Evolutionary conservation across 2,888 invertebrate species (phyloP), one percentile per base, ranked within the genome.

Genomic region (Rhagonycha fulva): DNA sequence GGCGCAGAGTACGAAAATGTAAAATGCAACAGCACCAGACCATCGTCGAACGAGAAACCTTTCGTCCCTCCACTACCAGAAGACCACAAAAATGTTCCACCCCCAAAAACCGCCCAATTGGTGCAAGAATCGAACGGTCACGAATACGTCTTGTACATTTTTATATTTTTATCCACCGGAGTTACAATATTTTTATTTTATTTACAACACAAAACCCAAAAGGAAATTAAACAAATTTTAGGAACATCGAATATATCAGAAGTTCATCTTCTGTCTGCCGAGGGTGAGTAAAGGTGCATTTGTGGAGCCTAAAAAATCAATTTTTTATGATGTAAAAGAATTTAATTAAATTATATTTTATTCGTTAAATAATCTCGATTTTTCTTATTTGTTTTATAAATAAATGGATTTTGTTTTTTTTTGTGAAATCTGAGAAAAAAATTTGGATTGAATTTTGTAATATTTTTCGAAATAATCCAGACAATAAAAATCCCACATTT

Each of bases 171-270:
- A 10, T 76, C 82, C 5, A 79, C 85, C 12, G 75, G 81, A 3
- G 80, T 84, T 47, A 81, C 86, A 28, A 82, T 81, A 12, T 79
- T 83, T 66, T 77, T 86, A 72, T 84, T 83, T 80, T 86, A 84
- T 76, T 69, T 85, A 68, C 85, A 86, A 69, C 84, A 80, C 69
- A 80, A 83, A 28, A 80, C 81, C 47, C 83, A 82, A 68, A 80
- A 80, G 68, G 81, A 82, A 68, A 70, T 82, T 24, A 74, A 60
- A n/a, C 26, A 68, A 14, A 23, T 71, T 9, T 14, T 19, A 7
- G 71, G 71, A 28, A 11, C 24, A 3, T 32, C 71, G 2, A 71
- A 69, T 30, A 47, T 70, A 7, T 63, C 74, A 0, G 79, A 79
- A 66, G 63, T 66, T 12, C 63, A 66, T 12, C 63, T 66, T 66